Base-by-base conservation (phyloP, 2,888 invertebrate genomes). In the Catonia carolina region DNA sequence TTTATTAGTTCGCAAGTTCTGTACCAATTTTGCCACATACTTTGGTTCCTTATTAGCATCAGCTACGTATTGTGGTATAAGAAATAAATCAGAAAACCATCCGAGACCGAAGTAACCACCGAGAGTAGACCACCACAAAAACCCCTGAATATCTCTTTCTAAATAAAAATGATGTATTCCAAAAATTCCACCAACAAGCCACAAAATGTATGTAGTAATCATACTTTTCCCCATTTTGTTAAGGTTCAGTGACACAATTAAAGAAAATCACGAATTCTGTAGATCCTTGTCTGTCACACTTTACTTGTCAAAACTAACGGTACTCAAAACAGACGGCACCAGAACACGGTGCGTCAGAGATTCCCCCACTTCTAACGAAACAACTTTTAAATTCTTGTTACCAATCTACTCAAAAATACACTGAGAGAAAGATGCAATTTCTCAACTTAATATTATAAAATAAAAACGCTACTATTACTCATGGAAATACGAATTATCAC, bases 111-210 rank as follows among this genome's bases (percentile, higher is more conserved):
- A 77, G 68, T 89, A 90, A 2, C 94, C 94, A 1, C 89, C 94
- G 15, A 90, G 73, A 0, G 92, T 90, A 58, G 85, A 84, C 83
- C 89, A 89, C 82, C 89, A 92, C 1, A 94, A 77, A 69, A 96
- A 89, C 0, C 91, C 96, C 66, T 97, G 97, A 18, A 84, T 78
- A 72, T 95, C 92, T 56, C 96, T 78, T 53, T 84, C 81, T 61
- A 97, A 75, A 73, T 97, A 97, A 67, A 96, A 82, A 70, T 95
- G 92, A 73, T 97, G 97, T 4, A 89, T 74, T 0, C 96, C 96
- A 64, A 91, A 84, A 66, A 89, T 73, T 3, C 97, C 97, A 15
- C 92, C 91, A 64, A 91, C 79, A 0, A 93, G 68, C 95, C 95
- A 97, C 37, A 86, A 74, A 1, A 94, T 59, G 69, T 95, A 97